phyloP scores from a whole-genome alignment of 2,113 vertebrate genomes.

The Heterocephalus glaber region DNA sequence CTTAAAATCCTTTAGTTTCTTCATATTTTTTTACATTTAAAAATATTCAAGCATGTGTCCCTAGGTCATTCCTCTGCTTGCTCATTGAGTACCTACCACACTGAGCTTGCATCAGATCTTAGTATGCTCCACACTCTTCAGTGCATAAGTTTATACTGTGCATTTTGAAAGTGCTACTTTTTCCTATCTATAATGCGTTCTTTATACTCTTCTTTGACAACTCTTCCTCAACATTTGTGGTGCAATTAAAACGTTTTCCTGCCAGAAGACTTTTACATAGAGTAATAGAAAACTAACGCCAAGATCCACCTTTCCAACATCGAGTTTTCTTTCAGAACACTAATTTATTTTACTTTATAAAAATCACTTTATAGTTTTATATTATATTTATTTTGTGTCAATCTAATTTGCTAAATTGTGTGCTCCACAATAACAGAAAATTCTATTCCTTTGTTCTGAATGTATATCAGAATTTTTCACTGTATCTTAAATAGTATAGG shows the following conservation, averaged over 20 bases:
- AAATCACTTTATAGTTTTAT: neutral
- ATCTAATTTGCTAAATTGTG: neutral
- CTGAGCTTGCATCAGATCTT: neutral
- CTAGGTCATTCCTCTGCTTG: neutral
- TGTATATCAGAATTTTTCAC: neutral
- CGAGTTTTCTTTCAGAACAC: neutral
- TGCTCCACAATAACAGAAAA: neutral
- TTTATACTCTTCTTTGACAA: neutral
- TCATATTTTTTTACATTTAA: neutral
- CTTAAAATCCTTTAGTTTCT: neutral
- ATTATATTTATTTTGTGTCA: neutral
- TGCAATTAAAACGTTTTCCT: neutral
- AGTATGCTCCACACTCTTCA: neutral
- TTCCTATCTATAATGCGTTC: neutral
- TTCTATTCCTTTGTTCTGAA: neutral
- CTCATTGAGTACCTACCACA: too few species aligned
- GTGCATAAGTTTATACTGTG: neutral
- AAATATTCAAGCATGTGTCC: neutral
- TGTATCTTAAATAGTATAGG: neutral
- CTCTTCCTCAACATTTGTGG: neutral
- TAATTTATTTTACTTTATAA: neutral
- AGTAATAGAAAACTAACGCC: neutral
- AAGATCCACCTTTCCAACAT: too few species aligned
- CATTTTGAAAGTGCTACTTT: neutral
- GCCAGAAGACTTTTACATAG: neutral